Percentiles rank a stretch among this genome's conserved stretches.
These are phyloP conservation scores for Rhopalosiphum nymphaeae DNA, from an alignment of 2,888 invertebrate species.

Conservation along the genomic window DNA sequence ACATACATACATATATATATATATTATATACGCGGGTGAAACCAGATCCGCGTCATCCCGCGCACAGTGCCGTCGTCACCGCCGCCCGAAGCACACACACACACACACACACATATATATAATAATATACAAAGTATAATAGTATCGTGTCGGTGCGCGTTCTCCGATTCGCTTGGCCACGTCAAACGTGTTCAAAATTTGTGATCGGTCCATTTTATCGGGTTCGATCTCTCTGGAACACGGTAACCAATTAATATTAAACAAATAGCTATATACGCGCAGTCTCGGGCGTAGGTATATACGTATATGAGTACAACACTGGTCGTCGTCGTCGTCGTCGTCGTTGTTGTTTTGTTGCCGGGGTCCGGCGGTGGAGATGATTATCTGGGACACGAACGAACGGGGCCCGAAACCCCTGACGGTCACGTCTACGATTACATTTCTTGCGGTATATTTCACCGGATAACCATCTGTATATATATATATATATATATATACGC, in stretches of 20 bases:
- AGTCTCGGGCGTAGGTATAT: neutral
- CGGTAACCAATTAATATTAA: conserved; percentile 64
- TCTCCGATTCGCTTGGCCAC: conserved; percentile 59
- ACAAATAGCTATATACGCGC: conserved; percentile 52
- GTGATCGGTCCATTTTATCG: conserved; percentile 63
- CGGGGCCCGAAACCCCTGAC: conserved; percentile 62
- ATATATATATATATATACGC: neutral
- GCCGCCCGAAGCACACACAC: neutral
- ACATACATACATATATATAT: neutral
- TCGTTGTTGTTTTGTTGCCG: conserved; percentile 19
- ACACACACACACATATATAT: neutral
- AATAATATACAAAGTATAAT: neutral
- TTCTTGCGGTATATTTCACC: conserved; percentile 63
- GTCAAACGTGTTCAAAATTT: conserved; percentile 64
- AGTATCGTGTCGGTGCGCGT: conserved; percentile 2
- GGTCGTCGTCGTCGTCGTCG: neutral
- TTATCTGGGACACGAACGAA: conserved; percentile 63
- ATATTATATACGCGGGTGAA: neutral
- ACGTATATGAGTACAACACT: neutral
- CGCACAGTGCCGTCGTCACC: neutral
- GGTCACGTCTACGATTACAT: conserved; percentile 64
- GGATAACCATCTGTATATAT: conserved; percentile 54
- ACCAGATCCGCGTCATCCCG: conserved; percentile 52
- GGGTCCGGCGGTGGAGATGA: conserved; percentile 28
- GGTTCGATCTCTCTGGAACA: conserved; percentile 61